Conservation (phyloP, 2,888 invertebrate species). For the Drosophila sordidapex region DNA sequence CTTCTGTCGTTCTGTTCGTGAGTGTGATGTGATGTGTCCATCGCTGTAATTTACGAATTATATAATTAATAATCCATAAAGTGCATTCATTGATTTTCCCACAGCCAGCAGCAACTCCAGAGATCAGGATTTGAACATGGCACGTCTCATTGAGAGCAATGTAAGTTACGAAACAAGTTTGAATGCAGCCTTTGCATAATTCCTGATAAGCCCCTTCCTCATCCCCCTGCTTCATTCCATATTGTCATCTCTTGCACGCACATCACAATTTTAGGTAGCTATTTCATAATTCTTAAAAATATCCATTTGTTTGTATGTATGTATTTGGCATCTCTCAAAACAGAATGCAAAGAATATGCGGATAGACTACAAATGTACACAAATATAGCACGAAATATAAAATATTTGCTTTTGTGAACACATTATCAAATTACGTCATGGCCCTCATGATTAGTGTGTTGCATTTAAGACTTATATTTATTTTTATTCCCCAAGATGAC, state of each 20-base stretch:
- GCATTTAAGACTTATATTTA: neutral
- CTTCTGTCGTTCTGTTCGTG: constrained; percentile 27
- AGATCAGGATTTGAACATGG: constrained; percentile 50
- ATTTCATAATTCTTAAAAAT: constrained; percentile 62
- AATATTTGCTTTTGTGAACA: constrained; percentile 6
- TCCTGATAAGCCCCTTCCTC: constrained; percentile 8
- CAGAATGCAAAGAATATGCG: constrained; percentile 31
- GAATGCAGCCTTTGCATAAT: constrained; percentile 63
- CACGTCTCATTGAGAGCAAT: constrained; percentile 67
- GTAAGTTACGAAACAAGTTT: constrained; percentile 64
- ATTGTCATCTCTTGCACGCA: constrained; percentile 3
- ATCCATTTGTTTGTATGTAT: constrained; percentile 33
- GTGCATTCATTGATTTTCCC: constrained; percentile 55
- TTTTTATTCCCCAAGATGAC: neutral
- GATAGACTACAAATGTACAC: constrained; percentile 17
- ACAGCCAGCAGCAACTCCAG: constrained; percentile 25
- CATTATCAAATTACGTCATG: constrained; percentile 31
- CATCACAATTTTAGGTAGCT: constrained; percentile 14
- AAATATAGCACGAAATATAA: constrained; percentile 15
- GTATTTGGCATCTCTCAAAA: constrained; percentile 41
- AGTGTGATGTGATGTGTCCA: constrained; percentile 40
- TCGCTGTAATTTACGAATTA: constrained; percentile 47
- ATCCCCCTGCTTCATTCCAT: neutral
- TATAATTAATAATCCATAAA: constrained; percentile 53
- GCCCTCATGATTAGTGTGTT: neutral